Evolutionary conservation across 2,888 invertebrate genomes (phyloP), one percentile per base, ranked within the genome.

Genomic region (Caenorhabditis angaria): DNA sequence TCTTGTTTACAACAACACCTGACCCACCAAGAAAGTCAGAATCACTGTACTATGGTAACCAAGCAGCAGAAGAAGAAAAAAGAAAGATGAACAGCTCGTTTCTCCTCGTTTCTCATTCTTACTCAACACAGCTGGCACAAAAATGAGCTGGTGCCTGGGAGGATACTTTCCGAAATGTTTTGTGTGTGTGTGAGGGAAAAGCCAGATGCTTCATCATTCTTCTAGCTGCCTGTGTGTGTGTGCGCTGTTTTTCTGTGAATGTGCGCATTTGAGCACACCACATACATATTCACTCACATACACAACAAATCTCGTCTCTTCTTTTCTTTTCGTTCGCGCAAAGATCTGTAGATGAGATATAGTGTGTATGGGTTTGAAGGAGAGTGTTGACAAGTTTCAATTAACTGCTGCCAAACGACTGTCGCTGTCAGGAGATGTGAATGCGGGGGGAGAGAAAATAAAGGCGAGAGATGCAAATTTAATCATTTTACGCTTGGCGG

Each of bases 11-110:
- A 41, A 41, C 41, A 41, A 41, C 41, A 41, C 41, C 41, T 41
- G 41, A 53, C 53, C 53, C 25, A n/a, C n/a, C n/a, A n/a, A n/a
- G n/a, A n/a, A n/a, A n/a, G n/a, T n/a, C n/a, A n/a, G 53, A 53
- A n/a, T 24, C 53, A 53, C 53, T 53, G 53, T 53, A 53, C 53
- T 53, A 53, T 53, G 53, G 53, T 53, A 53, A 53, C 53, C 53
- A 24, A 18, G 41, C 41, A 41, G 41, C 41, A 41, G 41, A 6
- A 12, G 41, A 41, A 18, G 14, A 5, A 41, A 41, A 12, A 41
- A 41, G 14, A 14, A 41, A 41, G 18, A 5, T 12, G 6, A n/a
- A n/a, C 12, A 5, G 32, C 32, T 32, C 32, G 5, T 5, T 32
- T 32, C 12, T 32, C 6, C 41, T 41, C 41, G 5, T 14, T 41